Evolutionary conservation across 2,113 vertebrate genomes (phyloP).

Genomic region (Morone chrysops): DNA sequence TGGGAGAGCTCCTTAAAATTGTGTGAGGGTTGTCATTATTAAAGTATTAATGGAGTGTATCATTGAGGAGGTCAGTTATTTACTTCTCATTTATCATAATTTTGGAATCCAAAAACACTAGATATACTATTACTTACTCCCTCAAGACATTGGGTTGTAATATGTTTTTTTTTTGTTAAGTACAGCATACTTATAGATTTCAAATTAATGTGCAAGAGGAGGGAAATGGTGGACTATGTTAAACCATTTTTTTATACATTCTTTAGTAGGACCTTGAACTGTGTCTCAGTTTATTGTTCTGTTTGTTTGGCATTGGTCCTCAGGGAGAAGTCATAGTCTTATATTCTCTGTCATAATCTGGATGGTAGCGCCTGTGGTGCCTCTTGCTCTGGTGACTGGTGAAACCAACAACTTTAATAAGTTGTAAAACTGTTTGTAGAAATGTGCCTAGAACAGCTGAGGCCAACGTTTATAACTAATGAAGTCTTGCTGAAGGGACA

Average conservation of each 20-base stretch:
- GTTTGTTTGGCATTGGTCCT: not conserved
- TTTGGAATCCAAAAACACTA: conserved; percentile 5
- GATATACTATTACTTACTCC: not conserved
- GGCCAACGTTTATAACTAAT: not conserved
- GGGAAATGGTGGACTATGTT: not conserved
- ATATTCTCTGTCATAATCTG: not conserved
- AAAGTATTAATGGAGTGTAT: conserved; percentile 27
- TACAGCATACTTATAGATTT: not conserved
- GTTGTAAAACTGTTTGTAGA: not conserved
- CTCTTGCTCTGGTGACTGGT: not conserved
- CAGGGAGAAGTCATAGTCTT: not conserved
- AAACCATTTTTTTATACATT: not conserved
- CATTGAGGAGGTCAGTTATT: conserved; percentile 11
- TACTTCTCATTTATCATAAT: conserved; percentile 42
- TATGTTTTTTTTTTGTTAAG: too few relatives aligned
- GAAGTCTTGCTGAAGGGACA: not conserved
- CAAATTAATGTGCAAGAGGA: conserved; percentile 6
- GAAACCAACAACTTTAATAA: not conserved
- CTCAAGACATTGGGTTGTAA: not conserved
- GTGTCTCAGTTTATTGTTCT: not conserved
- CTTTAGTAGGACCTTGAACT: too few relatives aligned
- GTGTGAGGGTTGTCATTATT: conserved; percentile 14
- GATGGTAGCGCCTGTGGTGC: not conserved
- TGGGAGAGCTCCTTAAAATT: conserved; percentile 8
- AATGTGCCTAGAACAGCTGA: not conserved